Evolutionary conservation across 1,140 invertebrate species (phyloP), one percentile per base, ranked within the genome.

Genomic region (Chironomus striatipennis): DNA sequence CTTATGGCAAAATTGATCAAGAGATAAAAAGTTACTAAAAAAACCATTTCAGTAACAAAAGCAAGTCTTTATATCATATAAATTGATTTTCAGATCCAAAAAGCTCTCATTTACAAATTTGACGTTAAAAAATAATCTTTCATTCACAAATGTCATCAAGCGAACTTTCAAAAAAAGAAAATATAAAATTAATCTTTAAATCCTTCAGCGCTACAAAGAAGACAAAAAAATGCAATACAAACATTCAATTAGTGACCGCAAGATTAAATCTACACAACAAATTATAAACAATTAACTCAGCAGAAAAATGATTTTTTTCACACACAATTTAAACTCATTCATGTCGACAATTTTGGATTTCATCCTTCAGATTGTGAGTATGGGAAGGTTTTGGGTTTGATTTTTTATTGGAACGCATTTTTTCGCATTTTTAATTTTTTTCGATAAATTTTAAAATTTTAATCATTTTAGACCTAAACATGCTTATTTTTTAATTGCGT

Each of bases 231-330:
- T 57, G 47, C 47, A 57, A 57, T 12, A 57, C 47, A 57, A 57
- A 57, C 47, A 57, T 57, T 57, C 47, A 57, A 57, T 57, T n/a
- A 57, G 47, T n/a, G n/a, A 57, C n/a, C 47, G 47, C 47, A 57
- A 57, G 47, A 12, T 57, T 57, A 57, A n/a, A 57, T 12, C 47
- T n/a, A n/a, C n/a, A 57, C n/a, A 57, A 57, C 12, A 57, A n/a
- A 57, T 57, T 57, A 57, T n/a, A n/a, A 57, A n/a, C 47, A 57
- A 57, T 57, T 57, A 57, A n/a, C 12, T 57, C 47, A 57, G 47
- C 47, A 57, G n/a, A 57, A 57, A 57, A n/a, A 57, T 34, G 24
- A 1, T 34, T n/a, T 34, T 34, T 34, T 34, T 34, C 24, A 34
- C 24, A 57, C 12, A 57, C 47, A 57, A 57, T 57, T 57, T 57